phyloP scores from a whole-genome alignment of 1,140 invertebrate genomes.

The Rhopalosiphum padi region DNA sequence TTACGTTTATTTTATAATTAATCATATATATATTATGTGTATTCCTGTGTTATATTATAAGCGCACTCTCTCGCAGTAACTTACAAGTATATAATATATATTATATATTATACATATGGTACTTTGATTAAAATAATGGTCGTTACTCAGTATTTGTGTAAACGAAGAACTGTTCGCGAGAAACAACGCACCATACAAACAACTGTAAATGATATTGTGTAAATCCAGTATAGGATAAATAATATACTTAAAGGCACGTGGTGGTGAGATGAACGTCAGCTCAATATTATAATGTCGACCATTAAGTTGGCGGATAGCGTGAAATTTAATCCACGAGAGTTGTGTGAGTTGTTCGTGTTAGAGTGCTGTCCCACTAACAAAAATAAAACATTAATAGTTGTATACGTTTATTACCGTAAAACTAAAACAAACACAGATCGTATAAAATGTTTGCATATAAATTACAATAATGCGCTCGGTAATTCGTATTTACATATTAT shows the following conservation, averaged over 20 bases:
- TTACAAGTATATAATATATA: not conserved
- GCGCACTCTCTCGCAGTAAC: not conserved
- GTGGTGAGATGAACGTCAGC: not conserved
- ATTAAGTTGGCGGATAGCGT: not conserved
- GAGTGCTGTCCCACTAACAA: not conserved
- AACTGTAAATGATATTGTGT: not conserved
- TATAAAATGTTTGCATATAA: not conserved
- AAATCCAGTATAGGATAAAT: not conserved
- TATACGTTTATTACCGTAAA: not conserved
- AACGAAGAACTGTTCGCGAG: not conserved
- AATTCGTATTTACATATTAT: not conserved
- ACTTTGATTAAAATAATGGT: not conserved
- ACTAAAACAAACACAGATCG: not conserved
- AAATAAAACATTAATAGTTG: not conserved
- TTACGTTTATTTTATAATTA: not conserved
- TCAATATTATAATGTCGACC: not conserved
- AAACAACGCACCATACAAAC: not conserved
- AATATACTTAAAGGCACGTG: not conserved
- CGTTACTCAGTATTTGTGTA: constrained; percentile 8
- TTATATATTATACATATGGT: not conserved
- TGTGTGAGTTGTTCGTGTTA: not conserved
- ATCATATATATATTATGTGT: not conserved
- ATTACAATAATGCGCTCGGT: not conserved
- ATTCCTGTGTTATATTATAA: not conserved
- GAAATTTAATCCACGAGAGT: not conserved